These are phyloP conservation scores for Diuraphis noxia DNA, from an alignment of 1,140 invertebrate species.

Conservation along the genomic window DNA sequence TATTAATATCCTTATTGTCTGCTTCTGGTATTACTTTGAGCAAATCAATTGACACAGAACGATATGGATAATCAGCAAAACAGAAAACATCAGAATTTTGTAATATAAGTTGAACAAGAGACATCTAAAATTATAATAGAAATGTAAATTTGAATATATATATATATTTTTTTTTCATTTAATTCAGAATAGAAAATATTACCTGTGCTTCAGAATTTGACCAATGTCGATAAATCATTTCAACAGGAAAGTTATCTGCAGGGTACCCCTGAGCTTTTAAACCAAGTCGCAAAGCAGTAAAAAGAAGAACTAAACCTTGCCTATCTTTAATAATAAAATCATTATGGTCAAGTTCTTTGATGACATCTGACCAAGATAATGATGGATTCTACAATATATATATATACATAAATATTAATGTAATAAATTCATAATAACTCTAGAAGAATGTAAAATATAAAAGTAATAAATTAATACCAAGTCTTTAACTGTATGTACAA, in stretches of 20 bases:
- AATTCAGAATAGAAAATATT: conserved; percentile 38
- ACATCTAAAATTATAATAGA: conserved; percentile 67
- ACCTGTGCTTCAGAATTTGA: conserved; percentile 85
- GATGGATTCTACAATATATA: conserved; percentile 66
- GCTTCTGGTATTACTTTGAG: conserved; percentile 85
- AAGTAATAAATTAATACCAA: conserved; percentile 63
- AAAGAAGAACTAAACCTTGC: conserved; percentile 77
- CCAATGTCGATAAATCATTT: conserved; percentile 87
- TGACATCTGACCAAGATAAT: conserved; percentile 90
- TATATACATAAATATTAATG: conserved; percentile 45
- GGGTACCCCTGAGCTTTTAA: conserved; percentile 75
- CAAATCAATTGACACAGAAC: conserved; percentile 81
- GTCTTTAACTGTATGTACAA: conserved; percentile 88
- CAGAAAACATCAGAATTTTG: conserved; percentile 92
- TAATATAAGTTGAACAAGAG: conserved; percentile 81
- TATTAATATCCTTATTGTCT: conserved; percentile 88
- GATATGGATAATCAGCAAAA: conserved; percentile 87
- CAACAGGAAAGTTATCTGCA: conserved; percentile 81
- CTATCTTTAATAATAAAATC: conserved; percentile 88
- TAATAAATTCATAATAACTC: not conserved
- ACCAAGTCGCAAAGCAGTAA: conserved; percentile 76
- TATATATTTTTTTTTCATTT: not conserved
- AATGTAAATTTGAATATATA: no score
- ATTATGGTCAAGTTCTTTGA: conserved; percentile 85
- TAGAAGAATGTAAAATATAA: conserved; percentile 18